Evolutionary conservation across 2,888 invertebrate species (phyloP).

Genomic region (Phortica magna): DNA sequence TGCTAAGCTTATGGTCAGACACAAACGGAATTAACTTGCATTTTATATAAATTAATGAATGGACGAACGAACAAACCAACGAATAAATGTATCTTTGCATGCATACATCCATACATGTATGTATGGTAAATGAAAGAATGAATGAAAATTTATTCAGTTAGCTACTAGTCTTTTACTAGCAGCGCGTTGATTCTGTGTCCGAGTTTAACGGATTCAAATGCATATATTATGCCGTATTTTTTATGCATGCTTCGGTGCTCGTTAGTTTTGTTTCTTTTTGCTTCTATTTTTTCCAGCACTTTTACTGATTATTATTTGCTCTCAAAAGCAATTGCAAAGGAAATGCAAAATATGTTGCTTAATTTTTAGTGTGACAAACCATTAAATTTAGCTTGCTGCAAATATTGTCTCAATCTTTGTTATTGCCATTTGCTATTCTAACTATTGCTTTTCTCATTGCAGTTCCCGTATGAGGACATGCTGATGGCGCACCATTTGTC

Average conservation of each 20-base stretch:
- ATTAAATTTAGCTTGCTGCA: background rate
- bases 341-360: constrained; percentile 48
- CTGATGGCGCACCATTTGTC: constrained; percentile 81
- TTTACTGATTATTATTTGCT: constrained; percentile 71
- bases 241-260: constrained; percentile 49
- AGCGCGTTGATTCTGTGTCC: constrained; percentile 40
- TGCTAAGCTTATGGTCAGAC: constrained; percentile 67
- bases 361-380: constrained; percentile 54
- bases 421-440: background rate
- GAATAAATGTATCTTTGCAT: constrained; percentile 42
- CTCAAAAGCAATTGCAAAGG: constrained; percentile 64
- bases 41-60: constrained; percentile 75
- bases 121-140: constrained; percentile 40
- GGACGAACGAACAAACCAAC: constrained; percentile 43
- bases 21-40: constrained; percentile 72
- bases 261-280: constrained; percentile 48
- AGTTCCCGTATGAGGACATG: constrained; percentile 78
- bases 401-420: background rate
- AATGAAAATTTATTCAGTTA: constrained; percentile 62
- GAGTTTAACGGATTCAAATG: background rate
- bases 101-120: constrained; percentile 26
- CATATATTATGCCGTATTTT: constrained; percentile 1
- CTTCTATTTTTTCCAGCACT: constrained; percentile 50
- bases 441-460: constrained; percentile 28
- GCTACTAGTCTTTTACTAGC: constrained; percentile 32